A percentile compares a stretch with the other conserved stretches of the same genome.
Conservation (phyloP, 2,888 invertebrate genomes). For the Scelioninae gen. 1 region DNA sequence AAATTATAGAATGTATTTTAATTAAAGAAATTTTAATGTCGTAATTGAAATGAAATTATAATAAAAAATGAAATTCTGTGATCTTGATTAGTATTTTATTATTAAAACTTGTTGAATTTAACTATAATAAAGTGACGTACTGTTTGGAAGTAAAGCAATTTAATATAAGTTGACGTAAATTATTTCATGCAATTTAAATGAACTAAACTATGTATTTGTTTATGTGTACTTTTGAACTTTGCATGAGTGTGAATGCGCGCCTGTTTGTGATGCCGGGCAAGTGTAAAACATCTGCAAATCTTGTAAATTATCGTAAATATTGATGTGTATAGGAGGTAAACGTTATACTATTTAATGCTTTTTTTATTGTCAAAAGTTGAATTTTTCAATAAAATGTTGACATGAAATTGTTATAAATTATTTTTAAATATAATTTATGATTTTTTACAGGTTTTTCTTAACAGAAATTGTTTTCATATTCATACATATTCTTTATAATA, state of each 20-base stretch:
- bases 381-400: no score
- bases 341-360: constrained; percentile 57
- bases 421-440: no score
- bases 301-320: constrained; percentile 50
- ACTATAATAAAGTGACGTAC: no score
- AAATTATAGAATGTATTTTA: background rate
- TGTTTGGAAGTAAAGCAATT: constrained; percentile 24
- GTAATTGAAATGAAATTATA: background rate
- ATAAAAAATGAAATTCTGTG: constrained; percentile 2
- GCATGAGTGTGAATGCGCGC: background rate
- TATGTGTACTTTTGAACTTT: constrained; percentile 3
- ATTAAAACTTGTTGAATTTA: constrained; percentile 7
- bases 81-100: constrained; percentile 11
- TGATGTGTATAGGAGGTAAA: constrained; percentile 47
- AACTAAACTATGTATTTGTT: constrained; percentile 18
- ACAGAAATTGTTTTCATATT: no score
- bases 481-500: no score
- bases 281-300: constrained; percentile 24
- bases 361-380: constrained; percentile 43
- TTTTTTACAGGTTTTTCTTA: no score
- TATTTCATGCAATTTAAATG: constrained; percentile 1
- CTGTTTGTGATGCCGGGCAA: constrained; percentile 22
- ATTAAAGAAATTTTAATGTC: background rate
- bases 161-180: background rate
- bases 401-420: no score